Evolutionary conservation across 2,888 invertebrate genomes (phyloP).

Genomic region (Agapetus fuscipes): DNA sequence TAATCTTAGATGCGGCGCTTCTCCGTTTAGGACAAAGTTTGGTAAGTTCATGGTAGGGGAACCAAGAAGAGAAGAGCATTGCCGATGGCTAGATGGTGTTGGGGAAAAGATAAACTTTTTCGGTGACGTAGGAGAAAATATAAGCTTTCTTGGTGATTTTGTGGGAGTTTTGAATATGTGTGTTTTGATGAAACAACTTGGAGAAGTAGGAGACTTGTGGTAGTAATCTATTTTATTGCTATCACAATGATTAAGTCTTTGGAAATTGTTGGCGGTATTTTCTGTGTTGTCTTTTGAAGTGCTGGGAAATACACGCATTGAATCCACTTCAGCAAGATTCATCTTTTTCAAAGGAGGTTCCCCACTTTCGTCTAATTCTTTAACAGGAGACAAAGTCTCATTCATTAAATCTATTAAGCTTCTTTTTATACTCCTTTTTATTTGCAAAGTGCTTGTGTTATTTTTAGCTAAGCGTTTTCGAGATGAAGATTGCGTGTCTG

Average conservation of each 20-base stretch:
- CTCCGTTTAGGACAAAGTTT: constrained; percentile 65
- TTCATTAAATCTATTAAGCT: constrained; percentile 37
- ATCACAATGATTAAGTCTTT: too few species aligned
- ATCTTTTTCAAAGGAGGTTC: constrained; percentile 27
- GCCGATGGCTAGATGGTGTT: too few species aligned
- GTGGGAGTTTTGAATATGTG: constrained; percentile 14
- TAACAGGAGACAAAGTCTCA: constrained; percentile 23
- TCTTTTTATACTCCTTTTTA: constrained; percentile 29
- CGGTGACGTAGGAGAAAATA: constrained; percentile 26
- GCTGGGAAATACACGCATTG: constrained; percentile 20
- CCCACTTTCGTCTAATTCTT: constrained; percentile 26
- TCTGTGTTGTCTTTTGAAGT: constrained; percentile 22
- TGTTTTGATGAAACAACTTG: background rate
- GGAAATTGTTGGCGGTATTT: too few species aligned
- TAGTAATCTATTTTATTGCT: too few species aligned
- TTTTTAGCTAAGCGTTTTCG: constrained; percentile 6
- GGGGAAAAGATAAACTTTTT: too few species aligned
- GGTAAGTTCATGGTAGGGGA: constrained; percentile 66
- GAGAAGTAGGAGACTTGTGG: constrained; percentile 10
- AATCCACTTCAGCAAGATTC: constrained; percentile 15
- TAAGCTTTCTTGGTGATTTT: constrained; percentile 20
- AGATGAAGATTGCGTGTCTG: constrained; percentile 8
- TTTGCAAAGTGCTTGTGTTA: constrained; percentile 5
- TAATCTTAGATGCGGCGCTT: constrained; percentile 62
- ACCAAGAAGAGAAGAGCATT: constrained; percentile 25